Evolutionary conservation across 2,797 vertebrate species (phyloP).

Genomic region (Pelochelys cantorii): DNA sequence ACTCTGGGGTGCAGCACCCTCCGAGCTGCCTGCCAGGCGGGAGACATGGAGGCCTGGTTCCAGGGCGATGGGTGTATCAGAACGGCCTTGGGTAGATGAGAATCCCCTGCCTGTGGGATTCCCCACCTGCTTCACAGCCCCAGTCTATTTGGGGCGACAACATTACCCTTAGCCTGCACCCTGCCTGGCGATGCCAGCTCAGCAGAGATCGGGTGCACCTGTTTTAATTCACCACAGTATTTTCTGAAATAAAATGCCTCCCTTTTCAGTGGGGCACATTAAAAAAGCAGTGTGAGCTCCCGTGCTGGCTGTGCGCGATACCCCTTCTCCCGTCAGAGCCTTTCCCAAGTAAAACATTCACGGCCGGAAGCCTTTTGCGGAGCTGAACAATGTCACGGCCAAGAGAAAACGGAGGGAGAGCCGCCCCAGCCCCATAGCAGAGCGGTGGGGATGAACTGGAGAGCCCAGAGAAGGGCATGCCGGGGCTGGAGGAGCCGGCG

Average conservation of each 20-base stretch:
- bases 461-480: background rate
- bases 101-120: too few relatives aligned
- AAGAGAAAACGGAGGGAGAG: background rate
- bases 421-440: background rate
- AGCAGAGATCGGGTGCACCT: too few relatives aligned
- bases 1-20: background rate
- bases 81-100: background rate
- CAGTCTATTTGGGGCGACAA: fast-evolving
- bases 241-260: too few relatives aligned
- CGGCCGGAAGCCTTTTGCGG: background rate
- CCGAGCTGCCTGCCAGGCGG: too few relatives aligned
- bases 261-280: too few relatives aligned
- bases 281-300: fast-evolving
- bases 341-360: too few relatives aligned
- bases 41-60: too few relatives aligned
- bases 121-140: background rate
- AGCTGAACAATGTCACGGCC: too few relatives aligned
- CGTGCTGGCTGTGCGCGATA: background rate
- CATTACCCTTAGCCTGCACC: fast-evolving
- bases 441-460: background rate
- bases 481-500: too few relatives aligned
- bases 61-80: too few relatives aligned
- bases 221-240: too few relatives aligned
- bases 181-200: background rate
- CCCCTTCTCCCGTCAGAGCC: too few relatives aligned